Conservation (phyloP, 2,888 invertebrate species). For the Drosophila histrio region DNA sequence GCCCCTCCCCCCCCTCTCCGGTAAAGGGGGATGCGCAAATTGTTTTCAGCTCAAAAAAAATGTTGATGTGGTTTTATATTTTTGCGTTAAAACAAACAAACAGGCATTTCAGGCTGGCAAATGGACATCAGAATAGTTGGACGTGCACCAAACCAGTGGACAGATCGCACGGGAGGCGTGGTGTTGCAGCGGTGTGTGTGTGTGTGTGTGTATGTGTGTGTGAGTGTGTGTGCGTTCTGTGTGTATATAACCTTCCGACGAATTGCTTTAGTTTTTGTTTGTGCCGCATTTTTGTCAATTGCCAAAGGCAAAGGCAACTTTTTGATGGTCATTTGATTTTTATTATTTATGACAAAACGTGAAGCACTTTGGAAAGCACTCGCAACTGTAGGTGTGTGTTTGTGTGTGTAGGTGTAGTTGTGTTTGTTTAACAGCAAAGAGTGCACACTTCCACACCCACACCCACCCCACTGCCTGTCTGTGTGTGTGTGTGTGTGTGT, state of each 20-base stretch:
- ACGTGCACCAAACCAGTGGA: slow-evolving; percentile 54
- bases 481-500: slow-evolving; percentile 13
- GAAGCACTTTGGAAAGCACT: slow-evolving; percentile 49
- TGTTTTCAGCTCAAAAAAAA: slow-evolving; percentile 62
- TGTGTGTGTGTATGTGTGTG: slow-evolving; percentile 7
- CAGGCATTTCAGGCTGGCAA: slow-evolving; percentile 72
- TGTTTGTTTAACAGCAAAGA: slow-evolving; percentile 4
- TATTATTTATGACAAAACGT: slow-evolving; percentile 60
- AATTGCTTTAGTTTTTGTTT: slow-evolving; percentile 31
- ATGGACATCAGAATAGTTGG: slow-evolving; percentile 71
- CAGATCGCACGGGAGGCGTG: slow-evolving; percentile 32
- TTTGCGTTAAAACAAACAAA: slow-evolving; percentile 72
- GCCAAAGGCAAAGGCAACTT: slow-evolving; percentile 55
- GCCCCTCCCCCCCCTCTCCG: too few relatives aligned
- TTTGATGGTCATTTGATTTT: slow-evolving; percentile 74
- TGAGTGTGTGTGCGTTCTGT: slow-evolving; percentile 4
- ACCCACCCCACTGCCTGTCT: neutral
- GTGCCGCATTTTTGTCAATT: slow-evolving; percentile 62
- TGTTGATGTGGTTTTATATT: slow-evolving; percentile 79
- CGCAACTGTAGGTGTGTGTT: neutral
- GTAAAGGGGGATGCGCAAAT: slow-evolving; percentile 46
- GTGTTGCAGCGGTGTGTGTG: slow-evolving; percentile 7
- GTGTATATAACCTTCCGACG: slow-evolving; percentile 64
- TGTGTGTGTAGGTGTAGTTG: slow-evolving; percentile 3
- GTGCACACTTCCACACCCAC: slow-evolving; percentile 1